Evolutionary conservation across 1,140 invertebrate genomes (phyloP), one percentile per base, ranked within the genome.

Genomic region (Cotesia vestalis): DNA sequence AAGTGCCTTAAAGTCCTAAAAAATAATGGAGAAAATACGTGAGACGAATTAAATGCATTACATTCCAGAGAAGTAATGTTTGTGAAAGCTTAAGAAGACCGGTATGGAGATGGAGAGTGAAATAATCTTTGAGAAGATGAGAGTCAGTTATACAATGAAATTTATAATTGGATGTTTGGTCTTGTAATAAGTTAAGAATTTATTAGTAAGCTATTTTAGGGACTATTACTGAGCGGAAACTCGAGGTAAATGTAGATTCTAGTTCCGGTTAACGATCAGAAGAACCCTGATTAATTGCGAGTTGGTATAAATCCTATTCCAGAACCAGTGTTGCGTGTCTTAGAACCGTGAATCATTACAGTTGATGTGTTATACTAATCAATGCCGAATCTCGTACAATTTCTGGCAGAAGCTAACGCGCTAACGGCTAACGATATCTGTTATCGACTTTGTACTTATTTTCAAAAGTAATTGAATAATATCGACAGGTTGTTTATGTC

Each of bases 171-270:
- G 2, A 55, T 17, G 1, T 55, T 14, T 55, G 5, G 53, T 55
- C 5, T 34, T 8, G n/a, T 64, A 14, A 36, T 27, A 14, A n/a
- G 12, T 36, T 35, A 36, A 14, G 27, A n/a, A 40, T 40, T 66
- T 66, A 66, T 51, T 38, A 8, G 46, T 66, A 40, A 66, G 36
- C 12, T 67, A 17, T 67, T 57, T 14, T 52, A 12, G 35, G 14
- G 40, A 55, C 14, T 20, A 67, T 55, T 67, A 12, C 17, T 55
- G 11, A 55, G 5, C 66, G 51, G 66, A 67, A 53, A 40, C 27
- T 67, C 51, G 53, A n/a, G 20, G 66, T 67, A 53, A 67, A 67
- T 67, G 66, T 67, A 67, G 66, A 67, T 67, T 40, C 14, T 8
- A n/a, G 20, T 55, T 67, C 66, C 52, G 17, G 17, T 55, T 38